Evolutionary conservation across 2,888 invertebrate genomes (phyloP).

Genomic region (Lypha dubia): DNA sequence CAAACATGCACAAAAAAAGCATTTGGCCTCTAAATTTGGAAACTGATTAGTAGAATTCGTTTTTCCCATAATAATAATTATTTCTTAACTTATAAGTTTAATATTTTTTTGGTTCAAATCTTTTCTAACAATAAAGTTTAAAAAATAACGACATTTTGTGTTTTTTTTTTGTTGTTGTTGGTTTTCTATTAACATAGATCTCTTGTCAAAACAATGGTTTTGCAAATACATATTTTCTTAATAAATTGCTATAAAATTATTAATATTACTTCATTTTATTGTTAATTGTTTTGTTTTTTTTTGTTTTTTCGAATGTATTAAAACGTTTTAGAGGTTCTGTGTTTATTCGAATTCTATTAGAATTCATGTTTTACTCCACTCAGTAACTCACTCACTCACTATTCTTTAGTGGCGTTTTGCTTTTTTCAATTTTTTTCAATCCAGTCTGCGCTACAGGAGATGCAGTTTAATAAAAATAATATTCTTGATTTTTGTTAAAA

Average conservation of each 20-base stretch:
- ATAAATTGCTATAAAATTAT: conserved; percentile 55
- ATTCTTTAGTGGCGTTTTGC: background rate
- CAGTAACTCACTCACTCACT: no score
- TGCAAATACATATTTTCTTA: conserved; percentile 20
- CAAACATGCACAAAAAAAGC: conserved; percentile 55
- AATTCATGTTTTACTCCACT: conserved; percentile 9
- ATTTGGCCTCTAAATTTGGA: conserved; percentile 10
- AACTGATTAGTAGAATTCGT: background rate
- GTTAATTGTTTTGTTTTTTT: background rate
- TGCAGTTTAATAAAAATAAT: conserved; percentile 23
- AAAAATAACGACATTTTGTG: conserved; percentile 39
- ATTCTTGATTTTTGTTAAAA: conserved; percentile 39
- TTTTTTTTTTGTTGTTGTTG: conserved; percentile 1
- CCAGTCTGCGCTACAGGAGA: background rate
- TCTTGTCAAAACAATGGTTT: conserved; percentile 52
- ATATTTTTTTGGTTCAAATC: background rate
- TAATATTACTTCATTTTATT: conserved; percentile 33
- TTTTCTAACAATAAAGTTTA: conserved; percentile 31
- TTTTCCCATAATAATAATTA: background rate
- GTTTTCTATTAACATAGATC: conserved; percentile 50
- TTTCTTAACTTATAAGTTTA: conserved; percentile 2
- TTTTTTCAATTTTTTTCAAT: conserved; percentile 18
- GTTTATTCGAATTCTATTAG: conserved; percentile 25
- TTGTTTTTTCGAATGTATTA: background rate
- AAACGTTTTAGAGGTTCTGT: conserved; percentile 41